Evolutionary conservation across 2,888 invertebrate genomes (phyloP), one percentile per base, ranked within the genome.

Genomic region (Napeogenes sylphis): DNA sequence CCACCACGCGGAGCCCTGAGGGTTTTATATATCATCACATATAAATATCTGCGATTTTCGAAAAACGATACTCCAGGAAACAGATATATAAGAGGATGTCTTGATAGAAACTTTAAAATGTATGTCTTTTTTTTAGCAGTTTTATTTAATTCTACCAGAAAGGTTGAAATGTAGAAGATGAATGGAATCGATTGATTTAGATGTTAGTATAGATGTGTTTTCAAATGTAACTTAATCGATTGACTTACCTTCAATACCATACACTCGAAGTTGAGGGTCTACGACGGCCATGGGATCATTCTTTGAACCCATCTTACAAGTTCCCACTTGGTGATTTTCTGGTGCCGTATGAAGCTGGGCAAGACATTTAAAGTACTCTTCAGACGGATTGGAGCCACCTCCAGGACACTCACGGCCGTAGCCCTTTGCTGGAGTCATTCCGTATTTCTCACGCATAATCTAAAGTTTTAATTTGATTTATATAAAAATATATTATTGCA

Each of bases 321-420:
- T 94, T 8, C 96, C 96, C 0, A 93, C 94, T 81, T 96, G 96
- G 80, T 96, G 96, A 80, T 96, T 96, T 83, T 96, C 96, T 0
- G 96, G 94, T 0, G 94, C 95, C 0, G 96, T 96, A 61, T 94
- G 91, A 62, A 93, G 92, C 64, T 89, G 89, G 0, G 95, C 92
- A 0, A 95, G 92, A 75, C 96, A 97, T 62, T 90, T 92, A 93
- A 96, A 95, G 82, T 93, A 96, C n/a, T 93, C 93, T 70, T 95
- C 94, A 0, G 92, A 90, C 6, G 92, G 91, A 59, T 90, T 91
- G n/a, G 68, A 60, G 0, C 87, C 82, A 42, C 81, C 83, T 4
- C 82, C 82, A 3, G 82, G 81, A 70, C 93, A 93, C 45, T 91
- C 86, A 8, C 85, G 78, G 61, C 92, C 89, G 68, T 91, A 81